Conservation (phyloP, 2,113 vertebrate species). For the Trachemys scripta region DNA sequence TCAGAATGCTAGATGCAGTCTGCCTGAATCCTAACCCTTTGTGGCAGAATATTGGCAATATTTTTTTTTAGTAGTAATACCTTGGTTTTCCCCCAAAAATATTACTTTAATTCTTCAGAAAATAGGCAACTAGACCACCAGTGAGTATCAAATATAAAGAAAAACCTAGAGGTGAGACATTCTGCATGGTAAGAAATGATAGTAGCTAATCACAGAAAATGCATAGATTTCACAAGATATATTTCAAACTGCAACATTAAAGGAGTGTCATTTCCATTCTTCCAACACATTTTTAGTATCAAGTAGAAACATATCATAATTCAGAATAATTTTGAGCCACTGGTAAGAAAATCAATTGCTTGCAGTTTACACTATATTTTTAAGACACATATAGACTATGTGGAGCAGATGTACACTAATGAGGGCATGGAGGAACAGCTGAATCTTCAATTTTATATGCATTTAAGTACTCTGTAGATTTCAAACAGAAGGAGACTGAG, state of each 20-base stretch:
- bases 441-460: not conserved
- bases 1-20: not conserved
- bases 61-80: not conserved
- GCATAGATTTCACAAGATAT: not conserved
- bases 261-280: not conserved
- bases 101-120: not conserved
- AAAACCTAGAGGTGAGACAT: not conserved
- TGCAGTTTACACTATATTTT: not conserved
- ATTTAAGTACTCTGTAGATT: not conserved
- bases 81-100: not conserved
- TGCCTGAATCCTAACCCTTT: not conserved
- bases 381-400: not conserved
- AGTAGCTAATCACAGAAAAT: not conserved
- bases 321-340: not conserved
- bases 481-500: not conserved
- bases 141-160: not conserved
- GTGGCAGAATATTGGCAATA: not conserved
- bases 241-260: not conserved
- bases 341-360: not conserved
- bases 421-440: not conserved
- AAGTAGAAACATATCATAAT: not conserved
- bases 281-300: not conserved
- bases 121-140: not conserved
- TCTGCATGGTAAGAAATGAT: not conserved
- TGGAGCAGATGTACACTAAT: not conserved